Conservation (phyloP, 2,888 invertebrate genomes). For the Elegia similella region DNA sequence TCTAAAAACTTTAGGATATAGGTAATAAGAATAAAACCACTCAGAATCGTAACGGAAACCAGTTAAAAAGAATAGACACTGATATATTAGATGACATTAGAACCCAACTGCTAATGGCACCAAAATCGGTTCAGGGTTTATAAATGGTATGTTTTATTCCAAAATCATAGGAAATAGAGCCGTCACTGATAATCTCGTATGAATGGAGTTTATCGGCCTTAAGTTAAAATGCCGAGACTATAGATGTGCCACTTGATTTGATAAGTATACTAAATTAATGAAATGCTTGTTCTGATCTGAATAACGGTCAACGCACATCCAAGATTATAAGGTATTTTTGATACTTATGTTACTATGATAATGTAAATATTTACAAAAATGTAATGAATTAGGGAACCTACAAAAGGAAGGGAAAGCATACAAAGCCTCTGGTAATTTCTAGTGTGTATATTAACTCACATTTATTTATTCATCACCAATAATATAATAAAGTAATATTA, state of each 20-base stretch:
- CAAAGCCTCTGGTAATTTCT: no score
- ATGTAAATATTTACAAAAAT: no score
- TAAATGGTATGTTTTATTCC: conserved; percentile 28
- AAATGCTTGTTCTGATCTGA: no score
- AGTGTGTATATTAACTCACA: no score
- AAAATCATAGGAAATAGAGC: conserved; percentile 64
- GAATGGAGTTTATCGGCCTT: conserved; percentile 45
- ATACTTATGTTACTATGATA: no score
- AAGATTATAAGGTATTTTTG: no score
- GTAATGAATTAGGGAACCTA: no score
- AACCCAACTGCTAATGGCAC: conserved; percentile 21
- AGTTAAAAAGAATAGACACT: conserved; percentile 14
- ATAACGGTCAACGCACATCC: no score
- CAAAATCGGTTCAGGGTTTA: conserved; percentile 20
- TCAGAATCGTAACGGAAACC: conserved; percentile 1
- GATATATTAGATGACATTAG: conserved; percentile 25
- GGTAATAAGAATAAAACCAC: background rate
- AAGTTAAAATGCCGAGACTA: background rate
- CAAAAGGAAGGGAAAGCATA: no score
- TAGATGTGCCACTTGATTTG: background rate
- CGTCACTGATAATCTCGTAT: conserved; percentile 71
- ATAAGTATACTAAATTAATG: no score
- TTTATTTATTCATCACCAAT: no score
- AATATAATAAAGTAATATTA: no score
- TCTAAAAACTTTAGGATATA: background rate